These are phyloP conservation scores for Galaxea fascicularis DNA, from an alignment of 92 coral and sea anemone genomes.

Conservation along the genomic window DNA sequence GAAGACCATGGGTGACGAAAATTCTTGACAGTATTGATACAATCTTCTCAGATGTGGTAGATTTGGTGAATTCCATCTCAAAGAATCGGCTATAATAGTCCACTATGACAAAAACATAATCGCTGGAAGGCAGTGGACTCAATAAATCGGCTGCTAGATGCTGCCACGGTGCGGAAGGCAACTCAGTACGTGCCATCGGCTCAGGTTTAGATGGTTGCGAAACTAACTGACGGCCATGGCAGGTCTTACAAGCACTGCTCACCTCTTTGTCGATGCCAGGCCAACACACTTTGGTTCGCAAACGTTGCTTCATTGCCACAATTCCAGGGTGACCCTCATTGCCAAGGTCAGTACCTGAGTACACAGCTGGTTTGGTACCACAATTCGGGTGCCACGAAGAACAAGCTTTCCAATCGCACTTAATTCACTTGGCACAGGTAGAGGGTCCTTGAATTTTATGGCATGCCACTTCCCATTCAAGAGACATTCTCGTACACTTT, in stretches of 20 bases:
- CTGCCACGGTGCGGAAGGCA: constrained; percentile 43
- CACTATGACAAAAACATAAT: no score
- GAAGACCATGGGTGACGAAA: no score
- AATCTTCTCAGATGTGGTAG: no score
- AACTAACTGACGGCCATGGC: constrained; percentile 44
- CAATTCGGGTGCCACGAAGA: constrained; percentile 49
- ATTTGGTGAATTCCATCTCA: no score
- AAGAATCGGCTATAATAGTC: no score
- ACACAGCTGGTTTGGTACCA: constrained; percentile 45
- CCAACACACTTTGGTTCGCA: constrained; percentile 36
- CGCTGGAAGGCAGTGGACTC: no score
- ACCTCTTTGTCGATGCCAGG: constrained; percentile 27
- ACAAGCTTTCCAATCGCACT: constrained; percentile 40
- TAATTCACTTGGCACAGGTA: constrained; percentile 20
- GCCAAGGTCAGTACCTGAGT: constrained; percentile 39
- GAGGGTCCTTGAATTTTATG: constrained; percentile 28
- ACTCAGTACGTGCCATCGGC: constrained; percentile 17
- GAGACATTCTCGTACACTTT: no score
- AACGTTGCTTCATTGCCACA: constrained; percentile 54
- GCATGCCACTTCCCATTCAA: no score
- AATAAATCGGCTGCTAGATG: no score
- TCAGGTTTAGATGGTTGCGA: background rate
- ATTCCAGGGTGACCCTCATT: constrained; percentile 56
- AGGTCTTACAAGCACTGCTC: constrained; percentile 40
- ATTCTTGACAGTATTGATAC: no score